A percentile compares a stretch with the other conserved stretches of the same genome.
These are phyloP conservation scores for Oasisia sp. DNA, from an alignment of 2,888 invertebrate genomes.

Conservation along the genomic window DNA sequence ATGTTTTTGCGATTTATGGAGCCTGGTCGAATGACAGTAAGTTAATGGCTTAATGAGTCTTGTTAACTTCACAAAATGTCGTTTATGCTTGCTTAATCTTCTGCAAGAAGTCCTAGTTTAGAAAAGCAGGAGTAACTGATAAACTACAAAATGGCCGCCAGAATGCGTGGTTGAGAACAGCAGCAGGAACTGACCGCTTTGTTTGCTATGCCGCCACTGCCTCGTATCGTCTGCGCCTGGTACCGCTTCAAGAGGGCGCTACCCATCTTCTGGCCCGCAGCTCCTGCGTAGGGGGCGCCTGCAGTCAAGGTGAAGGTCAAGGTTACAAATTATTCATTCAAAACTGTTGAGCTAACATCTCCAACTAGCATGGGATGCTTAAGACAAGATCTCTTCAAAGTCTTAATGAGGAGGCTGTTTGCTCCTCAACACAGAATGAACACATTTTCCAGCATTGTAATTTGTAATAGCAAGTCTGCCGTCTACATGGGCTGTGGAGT, in stretches of 20 bases:
- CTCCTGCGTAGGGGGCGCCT: constrained; percentile 61
- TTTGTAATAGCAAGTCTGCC: too few relatives aligned
- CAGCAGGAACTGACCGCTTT: constrained; percentile 44
- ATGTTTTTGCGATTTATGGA: too few relatives aligned
- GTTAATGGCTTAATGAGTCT: neutral
- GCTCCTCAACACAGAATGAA: too few relatives aligned
- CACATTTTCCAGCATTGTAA: too few relatives aligned
- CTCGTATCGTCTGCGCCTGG: constrained; percentile 45
- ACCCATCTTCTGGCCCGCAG: constrained; percentile 56
- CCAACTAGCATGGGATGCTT: too few relatives aligned
- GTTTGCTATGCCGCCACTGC: constrained; percentile 53
- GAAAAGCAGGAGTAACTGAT: neutral
- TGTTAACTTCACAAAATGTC: neutral
- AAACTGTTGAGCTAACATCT: neutral
- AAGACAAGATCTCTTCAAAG: too few relatives aligned
- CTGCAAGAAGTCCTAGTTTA: neutral
- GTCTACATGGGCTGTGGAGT: too few relatives aligned
- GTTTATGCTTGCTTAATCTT: neutral
- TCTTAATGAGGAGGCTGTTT: too few relatives aligned
- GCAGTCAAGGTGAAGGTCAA: constrained; percentile 17
- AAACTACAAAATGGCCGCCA: neutral
- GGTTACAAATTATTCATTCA: neutral
- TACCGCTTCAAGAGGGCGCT: constrained; percentile 55
- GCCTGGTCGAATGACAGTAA: too few relatives aligned
- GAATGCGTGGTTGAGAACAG: neutral